Evolutionary conservation across 2,888 invertebrate genomes (phyloP), one percentile per base, ranked within the genome.

Genomic region (Nomada flava): DNA sequence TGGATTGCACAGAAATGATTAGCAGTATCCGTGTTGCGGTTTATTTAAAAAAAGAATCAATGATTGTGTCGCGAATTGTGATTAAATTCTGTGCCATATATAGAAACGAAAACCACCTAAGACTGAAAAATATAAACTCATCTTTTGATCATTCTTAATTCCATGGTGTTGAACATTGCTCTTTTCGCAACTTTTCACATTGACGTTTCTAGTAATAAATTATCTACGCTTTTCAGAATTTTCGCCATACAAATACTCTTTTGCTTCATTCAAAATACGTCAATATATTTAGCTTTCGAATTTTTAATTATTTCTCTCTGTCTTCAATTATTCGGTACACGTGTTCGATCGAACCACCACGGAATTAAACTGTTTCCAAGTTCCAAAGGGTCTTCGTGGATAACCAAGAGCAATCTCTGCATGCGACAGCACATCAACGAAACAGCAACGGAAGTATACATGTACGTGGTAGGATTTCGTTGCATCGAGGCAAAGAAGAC

Each of bases 401-500:
- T 0, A 47, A 11, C 57, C 29, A 36, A 10, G 57, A 15, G 23
- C 9, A 11, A 10, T 74, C 23, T 26, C n/a, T 18, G 65, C 72
- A 62, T 59, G 64, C 65, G 26, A 57, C 13, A 23, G 20, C 42
- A 44, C 44, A 18, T 20, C 26, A 29, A 52, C 36, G 9, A 59
- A 55, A 18, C 57, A 57, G 23, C 15, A 23, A 18, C 10, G 42
- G 26, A 63, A 29, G 53, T 18, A 18, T 29, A 29, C 10, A 60
- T n/a, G 7, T 53, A n/a, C 26, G 1, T 52, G 52, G 11, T 36
- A 9, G 62, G 23, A 52, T 62, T 52, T 18, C 71, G 52, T 36
- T 52, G 62, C 71, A 44, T 1, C 10, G 18, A 60, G 29, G 42
- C 11, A 23, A 42, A 47, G 60, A 59, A 73, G 57, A 74, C 71